Evolutionary conservation across 2,888 invertebrate species (phyloP).

Genomic region (Eupithecia insigniata): DNA sequence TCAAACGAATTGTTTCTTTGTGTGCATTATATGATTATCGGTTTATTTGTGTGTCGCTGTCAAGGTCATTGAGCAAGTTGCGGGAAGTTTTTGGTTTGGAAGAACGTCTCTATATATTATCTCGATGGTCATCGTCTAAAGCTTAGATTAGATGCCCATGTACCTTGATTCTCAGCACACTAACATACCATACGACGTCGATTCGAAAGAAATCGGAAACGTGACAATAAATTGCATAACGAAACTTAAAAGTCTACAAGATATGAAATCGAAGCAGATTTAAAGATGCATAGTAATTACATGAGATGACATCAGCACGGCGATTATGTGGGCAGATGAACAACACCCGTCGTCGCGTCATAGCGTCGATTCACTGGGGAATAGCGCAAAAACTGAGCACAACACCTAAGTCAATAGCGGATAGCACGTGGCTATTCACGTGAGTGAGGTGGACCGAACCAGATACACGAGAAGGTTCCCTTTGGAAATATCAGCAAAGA

Average conservation of each 20-base stretch:
- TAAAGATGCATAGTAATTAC: conserved; percentile 45
- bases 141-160: background rate
- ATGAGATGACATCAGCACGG: conserved; percentile 67
- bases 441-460: conserved; percentile 34
- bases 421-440: conserved; percentile 57
- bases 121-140: conserved; percentile 1
- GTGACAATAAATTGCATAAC: background rate
- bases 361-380: conserved; percentile 52
- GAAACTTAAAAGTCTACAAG: background rate
- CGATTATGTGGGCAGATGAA: conserved; percentile 51
- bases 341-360: conserved; percentile 67
- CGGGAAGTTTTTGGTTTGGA: too few species aligned
- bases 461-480: background rate
- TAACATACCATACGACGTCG: background rate
- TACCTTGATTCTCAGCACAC: background rate
- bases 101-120: too few species aligned
- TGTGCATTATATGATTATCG: too few species aligned
- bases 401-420: conserved; percentile 29
- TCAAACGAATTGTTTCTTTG: too few species aligned
- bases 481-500: background rate
- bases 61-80: too few species aligned
- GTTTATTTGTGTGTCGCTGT: too few species aligned
- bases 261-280: conserved; percentile 1
- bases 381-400: conserved; percentile 51
- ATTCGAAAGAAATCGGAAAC: background rate